phyloP scores from a whole-genome alignment of 2,113 vertebrate genomes.

The Corapipo altera region DNA sequence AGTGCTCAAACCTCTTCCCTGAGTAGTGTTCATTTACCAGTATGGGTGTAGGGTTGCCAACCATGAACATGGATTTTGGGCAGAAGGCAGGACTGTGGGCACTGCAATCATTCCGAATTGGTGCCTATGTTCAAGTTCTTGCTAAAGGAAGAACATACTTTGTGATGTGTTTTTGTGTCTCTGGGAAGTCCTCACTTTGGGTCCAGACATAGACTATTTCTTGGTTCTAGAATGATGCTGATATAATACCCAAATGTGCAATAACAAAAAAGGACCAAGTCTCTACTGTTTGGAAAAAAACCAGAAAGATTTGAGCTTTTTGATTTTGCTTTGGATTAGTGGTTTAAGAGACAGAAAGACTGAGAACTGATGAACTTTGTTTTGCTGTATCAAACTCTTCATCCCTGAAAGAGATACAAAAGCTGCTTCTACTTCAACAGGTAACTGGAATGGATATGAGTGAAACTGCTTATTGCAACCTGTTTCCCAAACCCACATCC shows the following conservation, averaged over 20 bases:
- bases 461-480: neutral
- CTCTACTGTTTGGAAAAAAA: neutral
- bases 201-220: neutral
- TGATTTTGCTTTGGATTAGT: neutral
- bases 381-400: neutral
- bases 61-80: neutral
- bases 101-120: neutral
- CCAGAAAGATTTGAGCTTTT: neutral
- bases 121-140: neutral
- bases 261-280: neutral
- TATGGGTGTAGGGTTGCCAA: neutral
- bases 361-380: neutral
- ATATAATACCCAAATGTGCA: neutral
- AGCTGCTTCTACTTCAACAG: neutral
- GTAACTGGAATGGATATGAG: neutral
- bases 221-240: neutral
- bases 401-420: neutral
- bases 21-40: neutral
- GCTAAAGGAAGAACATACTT: neutral
- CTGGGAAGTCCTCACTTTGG: neutral
- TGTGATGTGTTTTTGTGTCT: neutral
- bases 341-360: neutral
- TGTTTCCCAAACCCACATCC: neutral
- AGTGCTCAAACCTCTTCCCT: neutral
- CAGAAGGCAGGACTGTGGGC: neutral